Evolutionary conservation across 2,797 vertebrate genomes (phyloP), one percentile per base, ranked within the genome.

Genomic region (Tympanoctomys barrerae): DNA sequence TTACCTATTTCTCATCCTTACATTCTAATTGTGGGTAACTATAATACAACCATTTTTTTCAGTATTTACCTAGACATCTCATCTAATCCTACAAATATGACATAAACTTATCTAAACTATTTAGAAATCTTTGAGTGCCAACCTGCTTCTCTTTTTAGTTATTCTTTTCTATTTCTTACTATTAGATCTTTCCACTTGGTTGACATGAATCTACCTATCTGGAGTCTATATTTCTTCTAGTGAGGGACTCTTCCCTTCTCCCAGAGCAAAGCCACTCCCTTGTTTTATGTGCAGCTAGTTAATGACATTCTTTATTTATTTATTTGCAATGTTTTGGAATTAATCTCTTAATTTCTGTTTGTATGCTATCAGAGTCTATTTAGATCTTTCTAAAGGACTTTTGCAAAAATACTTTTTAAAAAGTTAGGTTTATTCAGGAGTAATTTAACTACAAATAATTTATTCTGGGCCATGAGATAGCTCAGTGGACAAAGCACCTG

Each of bases 211-310:
- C 39, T 31, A 4, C 71, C 75, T 59, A 62, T 6, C 52, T 89
- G 62, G 21, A 64, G 0, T 84, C 80, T 85, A 16, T 70, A 52
- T 42, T 46, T 64, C 39, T 57, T 95, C n/a, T 84, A 19, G 36
- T 13, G 18, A 24, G 46, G 10, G 18, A 70, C 19, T 70, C 75
- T 81, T 24, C 28, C 4, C 19, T 77, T 19, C 52, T 90, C 90
- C 66, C 49, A 84, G 59, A 62, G 66, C 54, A 85, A 62, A 66
- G n/a, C 36, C 22, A 42, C 22, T 66, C 26, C 36, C 18, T 75
- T 87, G 54, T 84, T 96, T 94, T 28, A 80, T 19, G n/a, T 88
- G 26, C 10, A 77, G 14, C 78, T 85, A 54, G n/a, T 93, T 80
- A 19, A 39, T 95, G 36, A 36, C 4, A 46, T 80, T 54, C 39